These are phyloP conservation scores for Noctua fimbriata DNA, from an alignment of 2,888 invertebrate genomes.

Conservation along the genomic window DNA sequence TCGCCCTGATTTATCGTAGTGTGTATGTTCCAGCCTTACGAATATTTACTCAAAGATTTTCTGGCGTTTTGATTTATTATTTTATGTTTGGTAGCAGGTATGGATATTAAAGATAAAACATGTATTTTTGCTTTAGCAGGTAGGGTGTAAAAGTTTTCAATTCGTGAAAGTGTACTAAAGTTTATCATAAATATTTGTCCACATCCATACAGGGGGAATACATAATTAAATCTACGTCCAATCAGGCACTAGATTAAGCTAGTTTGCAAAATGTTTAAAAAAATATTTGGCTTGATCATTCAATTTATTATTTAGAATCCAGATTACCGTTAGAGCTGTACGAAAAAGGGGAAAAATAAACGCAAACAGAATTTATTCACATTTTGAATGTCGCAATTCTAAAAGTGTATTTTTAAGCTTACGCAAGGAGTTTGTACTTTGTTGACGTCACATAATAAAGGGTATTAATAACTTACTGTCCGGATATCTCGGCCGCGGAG, in stretches of 20 bases:
- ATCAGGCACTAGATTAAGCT: neutral
- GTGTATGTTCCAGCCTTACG: slow-evolving; percentile 53
- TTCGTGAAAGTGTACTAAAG: neutral
- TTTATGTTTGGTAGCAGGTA: slow-evolving; percentile 52
- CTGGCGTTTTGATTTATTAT: slow-evolving; percentile 61
- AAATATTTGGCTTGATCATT: neutral
- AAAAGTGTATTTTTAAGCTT: neutral
- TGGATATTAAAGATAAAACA: slow-evolving; percentile 52
- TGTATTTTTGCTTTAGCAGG: slow-evolving; percentile 20
- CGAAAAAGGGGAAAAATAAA: neutral
- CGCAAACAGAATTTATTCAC: neutral
- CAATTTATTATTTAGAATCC: neutral
- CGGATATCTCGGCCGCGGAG: slow-evolving; percentile 85
- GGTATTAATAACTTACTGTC: slow-evolving; percentile 78
- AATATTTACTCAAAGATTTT: slow-evolving; percentile 66
- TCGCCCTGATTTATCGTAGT: slow-evolving; percentile 69
- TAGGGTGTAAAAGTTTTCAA: slow-evolving; percentile 9
- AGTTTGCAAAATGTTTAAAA: neutral
- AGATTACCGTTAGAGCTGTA: neutral
- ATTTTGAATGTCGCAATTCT: neutral
- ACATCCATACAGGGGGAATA: neutral
- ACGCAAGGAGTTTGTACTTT: neutral
- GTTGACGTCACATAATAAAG: neutral
- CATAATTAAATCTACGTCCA: neutral
- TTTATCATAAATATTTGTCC: neutral